Evolutionary conservation across 2,797 vertebrate genomes (phyloP), one percentile per base, ranked within the genome.

Genomic region (Neopelma chrysocephalum): DNA sequence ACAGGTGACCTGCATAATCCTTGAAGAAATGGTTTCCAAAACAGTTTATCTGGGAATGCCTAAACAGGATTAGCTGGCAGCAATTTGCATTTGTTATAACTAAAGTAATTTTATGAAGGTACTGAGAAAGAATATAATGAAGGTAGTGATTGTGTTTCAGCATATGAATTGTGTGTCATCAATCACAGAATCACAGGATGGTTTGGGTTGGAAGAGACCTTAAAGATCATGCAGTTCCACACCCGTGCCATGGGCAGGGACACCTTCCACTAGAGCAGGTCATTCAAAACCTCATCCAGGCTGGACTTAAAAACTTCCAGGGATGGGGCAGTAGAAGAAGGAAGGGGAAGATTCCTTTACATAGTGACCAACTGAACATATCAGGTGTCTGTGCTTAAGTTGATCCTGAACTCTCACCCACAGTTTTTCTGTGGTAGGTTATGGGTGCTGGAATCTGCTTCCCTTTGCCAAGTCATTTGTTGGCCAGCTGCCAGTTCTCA

Each of bases 321-420:
- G 51, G 34, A 53, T 32, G 40, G 31, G 47, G 47, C 15, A 48
- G n/a, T 12, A 29, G 19, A 57, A 21, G 45, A 85, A 57, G 53
- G 34, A 73, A 56, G 11, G 47, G 21, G 27, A 38, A 65, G 72
- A 54, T 31, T 25, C 3, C 14, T 62, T 56, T 36, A 7, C 2
- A 0, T 8, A 10, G 62, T 36, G 80, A 77, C 56, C 58, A 54
- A 0, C 7, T 25, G 62, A 66, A 1, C 23, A 0, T 8, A 8
- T 42, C 45, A 26, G 8, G 36, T 64, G 14, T 42, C 61, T 54
- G 60, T 53, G 25, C 20, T 70, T 18, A 4, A 2, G 2, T 34
- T 65, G 62, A 19, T 26, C 4, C 1, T 29, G 45, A 93, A 6
- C 56, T 84, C 23, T 34, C 16, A 3, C 10, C 1, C 1, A 0